These are phyloP conservation scores for Phalera bucephala DNA, from an alignment of 2,888 invertebrate species.

Conservation along the genomic window DNA sequence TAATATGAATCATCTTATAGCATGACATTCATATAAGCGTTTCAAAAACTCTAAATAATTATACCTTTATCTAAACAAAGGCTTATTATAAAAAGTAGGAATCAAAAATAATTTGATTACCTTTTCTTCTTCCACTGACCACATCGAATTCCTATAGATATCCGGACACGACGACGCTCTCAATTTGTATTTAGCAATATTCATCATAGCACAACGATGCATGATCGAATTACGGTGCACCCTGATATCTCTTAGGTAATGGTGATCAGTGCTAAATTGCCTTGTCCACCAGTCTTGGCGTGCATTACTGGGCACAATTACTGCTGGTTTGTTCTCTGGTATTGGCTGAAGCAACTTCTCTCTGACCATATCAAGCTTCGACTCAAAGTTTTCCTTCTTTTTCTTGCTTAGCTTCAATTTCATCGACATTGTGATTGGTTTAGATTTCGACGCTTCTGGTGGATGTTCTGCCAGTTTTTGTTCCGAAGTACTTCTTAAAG, in stretches of 20 bases:
- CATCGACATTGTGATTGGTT: conserved; percentile 86
- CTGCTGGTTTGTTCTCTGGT: conserved; percentile 66
- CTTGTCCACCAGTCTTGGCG: conserved; percentile 71
- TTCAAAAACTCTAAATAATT: no score
- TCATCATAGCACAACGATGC: conserved; percentile 94
- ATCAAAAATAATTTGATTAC: no score
- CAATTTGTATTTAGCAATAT: conserved; percentile 91
- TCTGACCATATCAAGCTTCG: conserved; percentile 64
- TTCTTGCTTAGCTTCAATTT: conserved; percentile 76
- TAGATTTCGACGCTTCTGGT: conserved; percentile 55
- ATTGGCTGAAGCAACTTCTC: conserved; percentile 71
- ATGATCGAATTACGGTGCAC: conserved; percentile 92
- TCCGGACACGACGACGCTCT: conserved; percentile 96
- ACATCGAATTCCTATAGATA: conserved; percentile 94
- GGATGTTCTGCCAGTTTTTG: conserved; percentile 77
- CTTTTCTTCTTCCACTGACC: conserved; percentile 88
- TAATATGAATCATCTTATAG: no score
- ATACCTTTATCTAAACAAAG: no score
- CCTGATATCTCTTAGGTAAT: conserved; percentile 87
- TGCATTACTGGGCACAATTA: conserved; percentile 47
- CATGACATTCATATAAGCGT: no score
- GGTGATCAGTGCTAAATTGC: conserved; percentile 83
- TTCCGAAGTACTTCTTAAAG: conserved; percentile 85
- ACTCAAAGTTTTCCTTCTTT: conserved; percentile 52
- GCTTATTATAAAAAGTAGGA: no score